Evolutionary conservation across 2,797 vertebrate genomes (phyloP), one percentile per base, ranked within the genome.

Genomic region (Oryzias sinensis): DNA sequence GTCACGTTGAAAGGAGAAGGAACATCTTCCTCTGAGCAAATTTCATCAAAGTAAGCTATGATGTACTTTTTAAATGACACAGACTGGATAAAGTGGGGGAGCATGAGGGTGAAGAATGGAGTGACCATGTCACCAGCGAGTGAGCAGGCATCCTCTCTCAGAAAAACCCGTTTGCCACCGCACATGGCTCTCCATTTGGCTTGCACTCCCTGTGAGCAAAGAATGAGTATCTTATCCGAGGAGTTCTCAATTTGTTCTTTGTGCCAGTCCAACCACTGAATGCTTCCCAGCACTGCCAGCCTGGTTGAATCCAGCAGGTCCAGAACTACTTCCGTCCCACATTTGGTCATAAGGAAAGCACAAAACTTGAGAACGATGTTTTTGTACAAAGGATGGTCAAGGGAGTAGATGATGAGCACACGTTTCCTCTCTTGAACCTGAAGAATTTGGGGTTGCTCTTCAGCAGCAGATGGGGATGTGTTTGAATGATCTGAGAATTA

Each of bases 141-240:
- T 29, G 93, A 92, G 11, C 40, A 29, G n/a, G 60, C 70, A 24
- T 99, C 97, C 57, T 94, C 93, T 53, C 78, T 93, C 40, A 97
- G 91, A 41, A 77, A 81, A 22, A 97, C 68, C 0, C 54, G 72
- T 14, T 62, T 66, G n/a, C 77, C 83, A 2, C 92, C 90, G 0
- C 95, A 94, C 91, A 97, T 95, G 44, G 95, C 94, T 70, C 88
- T 93, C 97, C 97, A 99, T 47, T 98, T 98, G 59, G 94, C 94
- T 29, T 83, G 89, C 3, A 96, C 93, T 1, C 97, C 97, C 4
- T 79, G 89, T 5, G 97, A 99, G 60, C 97, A 98, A 27, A 99
- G 83, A 68, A 98, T 77, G 18, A 99, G 82, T 60, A 98, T 94
- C 70, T 97, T 97, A 33, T 94, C 94, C 5, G 93, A 88, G 0